Evolutionary conservation across 2,113 vertebrate species (phyloP).

Genomic region (Toxotes jaculatrix): DNA sequence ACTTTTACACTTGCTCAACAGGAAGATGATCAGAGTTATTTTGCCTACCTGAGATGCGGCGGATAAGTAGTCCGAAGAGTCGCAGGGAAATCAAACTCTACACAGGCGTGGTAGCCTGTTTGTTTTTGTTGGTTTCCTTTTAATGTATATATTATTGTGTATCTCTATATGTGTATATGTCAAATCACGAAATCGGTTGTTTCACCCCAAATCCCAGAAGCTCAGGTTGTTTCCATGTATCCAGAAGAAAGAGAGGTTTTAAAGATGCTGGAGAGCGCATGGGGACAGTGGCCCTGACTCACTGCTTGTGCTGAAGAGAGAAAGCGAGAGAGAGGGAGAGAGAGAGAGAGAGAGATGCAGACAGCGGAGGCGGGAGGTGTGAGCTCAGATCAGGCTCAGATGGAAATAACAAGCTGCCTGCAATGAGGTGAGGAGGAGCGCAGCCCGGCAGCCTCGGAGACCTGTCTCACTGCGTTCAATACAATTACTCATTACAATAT

Average conservation of each 20-base stretch:
- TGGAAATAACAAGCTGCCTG: slow-evolving; percentile 65
- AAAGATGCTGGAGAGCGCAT: slow-evolving; percentile 1
- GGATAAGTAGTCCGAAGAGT: slow-evolving; percentile 4
- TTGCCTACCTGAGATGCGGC: slow-evolving; percentile 61
- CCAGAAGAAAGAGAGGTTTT: slow-evolving; percentile 2
- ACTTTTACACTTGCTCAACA: no score
- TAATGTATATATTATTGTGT: background rate
- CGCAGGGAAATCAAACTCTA: background rate
- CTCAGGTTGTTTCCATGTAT: slow-evolving; percentile 69
- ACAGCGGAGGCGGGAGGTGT: slow-evolving; percentile 53
- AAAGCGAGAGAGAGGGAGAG: slow-evolving; percentile 26
- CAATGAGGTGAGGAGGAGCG: slow-evolving; percentile 48
- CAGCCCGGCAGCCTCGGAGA: background rate
- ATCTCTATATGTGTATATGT: background rate
- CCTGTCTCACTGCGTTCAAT: background rate
- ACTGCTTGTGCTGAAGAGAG: background rate
- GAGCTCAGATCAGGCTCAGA: slow-evolving; percentile 45
- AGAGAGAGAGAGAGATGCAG: slow-evolving; percentile 37
- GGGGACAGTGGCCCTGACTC: slow-evolving; percentile 14
- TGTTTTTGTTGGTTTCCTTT: background rate
- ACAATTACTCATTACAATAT: background rate
- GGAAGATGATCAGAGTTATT: background rate
- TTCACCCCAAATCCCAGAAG: background rate
- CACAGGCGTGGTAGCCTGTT: background rate
- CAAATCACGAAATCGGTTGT: background rate